These are phyloP conservation scores for Phoxinus phoxinus DNA, from an alignment of 2,113 vertebrate genomes.

Conservation along the genomic window DNA sequence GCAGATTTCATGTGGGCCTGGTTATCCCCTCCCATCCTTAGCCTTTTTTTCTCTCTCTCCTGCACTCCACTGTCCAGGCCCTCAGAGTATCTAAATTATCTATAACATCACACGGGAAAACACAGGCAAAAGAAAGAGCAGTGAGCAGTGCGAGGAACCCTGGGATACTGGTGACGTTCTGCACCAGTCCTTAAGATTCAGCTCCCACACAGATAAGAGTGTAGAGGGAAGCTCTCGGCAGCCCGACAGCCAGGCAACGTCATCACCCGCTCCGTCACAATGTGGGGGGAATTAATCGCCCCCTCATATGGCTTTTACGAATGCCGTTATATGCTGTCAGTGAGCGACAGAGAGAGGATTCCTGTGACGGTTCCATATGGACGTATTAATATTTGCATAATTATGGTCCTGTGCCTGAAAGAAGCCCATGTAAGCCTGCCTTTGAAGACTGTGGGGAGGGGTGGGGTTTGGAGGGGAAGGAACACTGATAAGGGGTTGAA, in stretches of 20 bases:
- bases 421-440: constrained; percentile 56
- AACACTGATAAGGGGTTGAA: constrained; percentile 42
- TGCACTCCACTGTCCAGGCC: constrained; percentile 47
- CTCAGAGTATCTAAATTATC: constrained; percentile 70
- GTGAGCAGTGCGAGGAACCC: constrained; percentile 37
- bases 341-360: constrained; percentile 26
- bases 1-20: constrained; percentile 14
- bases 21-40: background rate
- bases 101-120: constrained; percentile 66
- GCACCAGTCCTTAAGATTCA: constrained; percentile 34
- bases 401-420: constrained; percentile 57
- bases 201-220: constrained; percentile 31
- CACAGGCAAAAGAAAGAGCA: constrained; percentile 49
- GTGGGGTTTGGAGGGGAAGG: constrained; percentile 49
- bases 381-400: constrained; percentile 60
- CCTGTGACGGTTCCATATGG: constrained; percentile 40
- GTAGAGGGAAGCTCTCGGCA: constrained; percentile 37
- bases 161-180: constrained; percentile 42
- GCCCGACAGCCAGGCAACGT: constrained; percentile 50
- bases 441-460: constrained; percentile 58
- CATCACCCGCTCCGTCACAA: constrained; percentile 45
- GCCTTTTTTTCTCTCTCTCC: constrained; percentile 25
- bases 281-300: constrained; percentile 51
- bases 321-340: constrained; percentile 37
- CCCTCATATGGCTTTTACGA: constrained; percentile 28